phyloP scores from a whole-genome alignment of 2,113 vertebrate genomes.

The Ceratotherium simum region DNA sequence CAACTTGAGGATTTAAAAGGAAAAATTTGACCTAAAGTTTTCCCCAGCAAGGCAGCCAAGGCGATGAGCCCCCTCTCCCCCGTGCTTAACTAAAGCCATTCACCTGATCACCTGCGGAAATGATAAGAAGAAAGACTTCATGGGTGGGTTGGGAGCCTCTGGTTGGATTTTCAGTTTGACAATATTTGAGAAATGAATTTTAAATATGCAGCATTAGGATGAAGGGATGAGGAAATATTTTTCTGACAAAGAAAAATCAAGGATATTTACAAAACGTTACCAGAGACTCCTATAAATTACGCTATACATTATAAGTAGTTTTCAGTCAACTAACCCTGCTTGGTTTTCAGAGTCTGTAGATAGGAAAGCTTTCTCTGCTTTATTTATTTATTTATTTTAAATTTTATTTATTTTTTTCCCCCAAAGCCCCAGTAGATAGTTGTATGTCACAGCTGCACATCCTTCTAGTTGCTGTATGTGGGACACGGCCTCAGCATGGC shows the following conservation, averaged over 20 bases:
- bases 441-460: too few species aligned
- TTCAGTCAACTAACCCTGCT: neutral
- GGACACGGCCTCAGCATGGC: too few species aligned
- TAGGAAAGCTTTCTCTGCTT: neutral
- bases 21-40: neutral
- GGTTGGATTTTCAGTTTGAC: neutral
- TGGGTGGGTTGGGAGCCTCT: neutral
- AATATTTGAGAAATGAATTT: conserved; percentile 29
- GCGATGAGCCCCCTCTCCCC: neutral
- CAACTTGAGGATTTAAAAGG: conserved; percentile 27
- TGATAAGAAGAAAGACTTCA: neutral
- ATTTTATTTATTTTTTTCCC: too few species aligned
- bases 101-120: neutral
- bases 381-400: too few species aligned
- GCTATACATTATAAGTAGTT: neutral
- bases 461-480: too few species aligned
- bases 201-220: neutral
- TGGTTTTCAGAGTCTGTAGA: neutral
- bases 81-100: neutral
- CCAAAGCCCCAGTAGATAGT: too few species aligned
- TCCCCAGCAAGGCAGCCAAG: neutral
- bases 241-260: neutral
- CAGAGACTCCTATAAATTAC: neutral
- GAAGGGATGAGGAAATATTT: neutral
- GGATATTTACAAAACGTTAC: neutral